phyloP scores from a whole-genome alignment of 2,888 invertebrate genomes.

The Caenorhabditis sp. region DNA sequence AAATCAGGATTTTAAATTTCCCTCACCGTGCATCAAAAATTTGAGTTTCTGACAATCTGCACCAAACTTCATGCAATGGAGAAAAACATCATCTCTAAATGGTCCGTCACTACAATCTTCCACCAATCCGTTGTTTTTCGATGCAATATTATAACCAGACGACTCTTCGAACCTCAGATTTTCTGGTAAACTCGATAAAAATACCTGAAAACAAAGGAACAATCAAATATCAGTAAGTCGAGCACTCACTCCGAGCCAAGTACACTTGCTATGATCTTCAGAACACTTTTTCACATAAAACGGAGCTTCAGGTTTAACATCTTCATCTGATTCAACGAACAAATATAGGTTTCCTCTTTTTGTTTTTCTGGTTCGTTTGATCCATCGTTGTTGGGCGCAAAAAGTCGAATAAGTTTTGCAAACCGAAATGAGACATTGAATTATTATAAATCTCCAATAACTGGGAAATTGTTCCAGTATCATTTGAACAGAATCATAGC shows the following conservation, averaged over 20 bases:
- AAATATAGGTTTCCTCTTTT: neutral
- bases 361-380: neutral
- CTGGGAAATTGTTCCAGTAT: no score
- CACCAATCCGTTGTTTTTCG: no score
- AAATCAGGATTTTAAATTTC: no score
- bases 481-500: no score
- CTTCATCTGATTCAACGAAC: neutral
- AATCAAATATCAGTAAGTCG: neutral
- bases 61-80: slow-evolving; percentile 31
- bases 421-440: neutral
- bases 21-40: slow-evolving; percentile 19
- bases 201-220: neutral
- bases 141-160: neutral
- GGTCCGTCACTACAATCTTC: slow-evolving; percentile 15
- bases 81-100: slow-evolving; percentile 31
- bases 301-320: neutral
- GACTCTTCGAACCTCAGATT: neutral
- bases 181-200: neutral
- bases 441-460: neutral
- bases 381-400: neutral
- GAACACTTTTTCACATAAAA: neutral
- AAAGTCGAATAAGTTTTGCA: neutral
- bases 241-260: slow-evolving; percentile 14
- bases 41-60: slow-evolving; percentile 33
- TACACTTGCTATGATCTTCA: slow-evolving; percentile 23